These are phyloP conservation scores for Halcyon senegalensis DNA, from an alignment of 2,113 vertebrate genomes.

Conservation along the genomic window DNA sequence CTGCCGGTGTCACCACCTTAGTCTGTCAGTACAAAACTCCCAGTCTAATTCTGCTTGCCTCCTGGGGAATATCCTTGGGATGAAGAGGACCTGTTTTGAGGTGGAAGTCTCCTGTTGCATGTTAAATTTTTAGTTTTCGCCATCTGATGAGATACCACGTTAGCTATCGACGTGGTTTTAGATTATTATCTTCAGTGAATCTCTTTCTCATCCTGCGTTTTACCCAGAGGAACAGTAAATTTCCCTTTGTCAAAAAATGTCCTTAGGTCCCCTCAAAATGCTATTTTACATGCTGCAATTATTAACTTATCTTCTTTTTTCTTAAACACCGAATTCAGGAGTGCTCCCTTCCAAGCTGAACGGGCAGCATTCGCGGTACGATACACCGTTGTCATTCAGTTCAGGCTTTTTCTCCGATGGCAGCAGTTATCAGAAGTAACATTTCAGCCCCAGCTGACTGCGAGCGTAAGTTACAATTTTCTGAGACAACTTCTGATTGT, in stretches of 20 bases:
- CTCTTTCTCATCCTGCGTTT: background rate
- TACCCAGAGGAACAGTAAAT: background rate
- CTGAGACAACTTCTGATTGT: background rate
- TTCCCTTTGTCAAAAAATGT: background rate
- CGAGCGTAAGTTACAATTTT: background rate
- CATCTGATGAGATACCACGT: background rate
- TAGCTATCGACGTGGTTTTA: background rate
- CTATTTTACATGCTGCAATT: background rate
- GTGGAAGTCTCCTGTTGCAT: background rate
- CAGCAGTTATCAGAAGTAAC: constrained; percentile 9
- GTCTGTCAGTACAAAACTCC: background rate
- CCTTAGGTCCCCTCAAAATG: background rate
- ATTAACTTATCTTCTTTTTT: background rate
- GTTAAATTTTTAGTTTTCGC: background rate
- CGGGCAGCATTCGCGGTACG: background rate
- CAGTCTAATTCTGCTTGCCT: background rate
- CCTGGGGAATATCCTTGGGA: background rate
- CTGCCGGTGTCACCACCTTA: background rate
- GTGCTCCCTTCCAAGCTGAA: background rate
- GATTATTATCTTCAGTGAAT: background rate
- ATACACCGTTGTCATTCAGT: background rate
- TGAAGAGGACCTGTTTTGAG: background rate
- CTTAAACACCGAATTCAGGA: background rate
- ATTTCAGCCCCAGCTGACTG: background rate
- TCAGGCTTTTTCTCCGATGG: background rate